Percentiles rank a stretch among this genome's conserved stretches.
Evolutionary conservation across 2,113 vertebrate genomes (phyloP).

Genomic region (Otolemur garnettii): DNA sequence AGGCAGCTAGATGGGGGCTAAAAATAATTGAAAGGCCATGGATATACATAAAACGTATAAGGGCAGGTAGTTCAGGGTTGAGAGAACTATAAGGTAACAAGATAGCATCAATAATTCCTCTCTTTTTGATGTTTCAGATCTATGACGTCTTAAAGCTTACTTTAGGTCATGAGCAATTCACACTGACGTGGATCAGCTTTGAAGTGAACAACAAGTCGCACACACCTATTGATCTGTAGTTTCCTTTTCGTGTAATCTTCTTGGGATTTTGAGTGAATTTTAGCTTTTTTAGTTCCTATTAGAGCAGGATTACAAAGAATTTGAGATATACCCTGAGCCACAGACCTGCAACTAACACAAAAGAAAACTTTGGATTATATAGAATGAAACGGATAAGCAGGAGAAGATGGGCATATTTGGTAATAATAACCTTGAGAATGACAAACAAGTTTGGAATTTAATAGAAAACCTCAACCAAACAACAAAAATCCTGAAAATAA

Average conservation of each 20-base stretch:
- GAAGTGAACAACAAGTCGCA: conserved; percentile 67
- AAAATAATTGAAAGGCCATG: neutral
- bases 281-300: neutral
- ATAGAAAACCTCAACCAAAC: neutral
- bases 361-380: neutral
- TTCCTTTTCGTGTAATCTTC: neutral
- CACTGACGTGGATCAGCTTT: conserved; percentile 51
- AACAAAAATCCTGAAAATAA: neutral
- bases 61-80: neutral
- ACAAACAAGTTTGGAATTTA: neutral
- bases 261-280: neutral
- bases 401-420: neutral
- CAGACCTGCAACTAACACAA: neutral
- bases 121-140: conserved; percentile 78
- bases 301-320: neutral
- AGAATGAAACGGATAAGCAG: neutral
- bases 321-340: neutral
- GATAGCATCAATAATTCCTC: neutral
- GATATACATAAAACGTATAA: neutral
- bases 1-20: neutral
- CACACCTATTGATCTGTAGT: neutral
- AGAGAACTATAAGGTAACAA: neutral
- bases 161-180: conserved; percentile 66
- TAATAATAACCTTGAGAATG: neutral
- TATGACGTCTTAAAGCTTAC: conserved; percentile 66